A percentile compares a stretch with the other conserved stretches of the same genome.
phyloP scores from a whole-genome alignment of 2,797 vertebrate genomes.

The Anguilla megastoma region DNA sequence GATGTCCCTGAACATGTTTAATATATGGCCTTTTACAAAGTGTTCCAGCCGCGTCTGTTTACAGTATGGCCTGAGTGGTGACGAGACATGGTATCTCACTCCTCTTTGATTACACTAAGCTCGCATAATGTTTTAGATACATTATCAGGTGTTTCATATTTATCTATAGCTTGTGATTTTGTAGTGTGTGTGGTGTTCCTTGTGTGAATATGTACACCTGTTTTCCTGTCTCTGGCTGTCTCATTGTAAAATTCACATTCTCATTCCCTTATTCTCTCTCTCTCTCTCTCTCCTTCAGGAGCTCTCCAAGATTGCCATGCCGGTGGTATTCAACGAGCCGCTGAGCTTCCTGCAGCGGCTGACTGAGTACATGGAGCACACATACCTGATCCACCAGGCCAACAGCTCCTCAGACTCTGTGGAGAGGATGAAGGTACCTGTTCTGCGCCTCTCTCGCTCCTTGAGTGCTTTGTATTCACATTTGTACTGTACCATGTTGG shows the following conservation, averaged over 20 bases:
- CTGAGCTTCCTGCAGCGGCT: conserved; percentile 95
- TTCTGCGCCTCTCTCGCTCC: not conserved
- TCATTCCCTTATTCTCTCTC: conserved; percentile 14
- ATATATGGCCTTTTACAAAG: not conserved
- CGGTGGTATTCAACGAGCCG: conserved; percentile 95
- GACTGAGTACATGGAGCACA: conserved; percentile 98
- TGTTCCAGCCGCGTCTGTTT: not conserved
- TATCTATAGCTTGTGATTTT: not conserved
- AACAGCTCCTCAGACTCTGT: conserved; percentile 81
- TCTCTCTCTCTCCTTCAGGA: conserved; percentile 70
- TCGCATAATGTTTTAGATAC: not conserved
- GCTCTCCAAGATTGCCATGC: conserved; percentile 98
- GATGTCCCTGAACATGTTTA: not conserved
- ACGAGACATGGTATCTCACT: not conserved
- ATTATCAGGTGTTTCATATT: not conserved
- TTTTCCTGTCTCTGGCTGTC: not conserved
- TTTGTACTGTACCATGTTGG: not conserved
- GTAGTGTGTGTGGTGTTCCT: not conserved
- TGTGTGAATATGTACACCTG: not conserved
- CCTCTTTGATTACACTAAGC: not conserved
- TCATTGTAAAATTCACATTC: not conserved
- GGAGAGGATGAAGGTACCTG: conserved; percentile 92
- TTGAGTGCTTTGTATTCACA: not conserved
- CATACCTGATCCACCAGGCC: conserved; percentile 96
- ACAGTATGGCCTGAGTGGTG: too few species aligned